Percentiles rank a stretch among this genome's conserved stretches.
Evolutionary conservation across 2,888 invertebrate genomes (phyloP).

Genomic region (Cryptophagus acutangulus): DNA sequence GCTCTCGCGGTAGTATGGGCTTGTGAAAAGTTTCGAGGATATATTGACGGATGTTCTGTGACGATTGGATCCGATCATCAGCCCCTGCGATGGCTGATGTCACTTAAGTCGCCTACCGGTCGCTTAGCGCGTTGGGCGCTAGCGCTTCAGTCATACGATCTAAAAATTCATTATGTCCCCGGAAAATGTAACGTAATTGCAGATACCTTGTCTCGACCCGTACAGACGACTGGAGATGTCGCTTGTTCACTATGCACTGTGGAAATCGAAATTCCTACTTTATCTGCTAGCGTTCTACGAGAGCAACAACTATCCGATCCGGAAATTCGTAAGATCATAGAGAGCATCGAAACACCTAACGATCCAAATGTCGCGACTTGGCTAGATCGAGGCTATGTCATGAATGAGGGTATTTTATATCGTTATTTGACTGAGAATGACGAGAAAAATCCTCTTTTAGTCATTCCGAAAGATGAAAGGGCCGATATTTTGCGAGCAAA

Average conservation of each 20-base stretch:
- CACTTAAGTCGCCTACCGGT: not conserved
- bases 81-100: not conserved
- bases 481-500: slow-evolving; percentile 18
- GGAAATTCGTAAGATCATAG: slow-evolving; percentile 24
- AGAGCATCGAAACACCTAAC: slow-evolving; percentile 15
- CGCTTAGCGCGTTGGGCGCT: not conserved
- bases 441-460: slow-evolving; percentile 29
- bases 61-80: not conserved
- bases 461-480: slow-evolving; percentile 22
- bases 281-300: slow-evolving; percentile 6
- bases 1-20: not conserved
- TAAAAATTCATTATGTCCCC: not conserved
- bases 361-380: slow-evolving; percentile 14
- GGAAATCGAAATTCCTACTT: too few relatives aligned
- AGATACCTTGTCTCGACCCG: slow-evolving; percentile 10
- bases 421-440: slow-evolving; percentile 14
- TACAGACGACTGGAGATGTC: too few relatives aligned
- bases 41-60: not conserved
- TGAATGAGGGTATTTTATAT: slow-evolving; percentile 26
- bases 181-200: slow-evolving; percentile 1
- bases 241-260: slow-evolving; percentile 33
- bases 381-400: slow-evolving; percentile 26
- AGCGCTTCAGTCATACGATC: slow-evolving; percentile 11
- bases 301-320: slow-evolving; percentile 24
- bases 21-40: not conserved